phyloP scores from a whole-genome alignment of 2,113 vertebrate genomes.

The Sarotherodon lohbergeri region DNA sequence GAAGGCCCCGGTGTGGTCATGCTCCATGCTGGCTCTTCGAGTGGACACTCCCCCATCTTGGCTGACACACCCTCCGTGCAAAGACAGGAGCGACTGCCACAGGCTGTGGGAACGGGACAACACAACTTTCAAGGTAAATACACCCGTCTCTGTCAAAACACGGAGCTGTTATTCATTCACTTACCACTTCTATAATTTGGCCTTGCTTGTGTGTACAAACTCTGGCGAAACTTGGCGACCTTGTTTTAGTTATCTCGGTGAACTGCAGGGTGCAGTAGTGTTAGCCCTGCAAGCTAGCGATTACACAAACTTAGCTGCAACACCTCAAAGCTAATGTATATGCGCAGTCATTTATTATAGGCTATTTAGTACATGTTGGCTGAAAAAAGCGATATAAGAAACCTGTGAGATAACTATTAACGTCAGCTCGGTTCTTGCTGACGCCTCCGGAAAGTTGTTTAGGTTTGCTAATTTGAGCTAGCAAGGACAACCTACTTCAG shows the following conservation, averaged over 20 bases:
- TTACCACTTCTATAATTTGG: background rate
- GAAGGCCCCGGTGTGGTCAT: background rate
- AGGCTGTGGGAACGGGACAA: background rate
- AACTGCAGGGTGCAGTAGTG: background rate
- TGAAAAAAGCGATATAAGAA: background rate
- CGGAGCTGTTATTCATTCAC: background rate
- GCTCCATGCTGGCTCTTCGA: background rate
- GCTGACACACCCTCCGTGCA: background rate
- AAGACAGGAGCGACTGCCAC: background rate
- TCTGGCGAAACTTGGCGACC: background rate
- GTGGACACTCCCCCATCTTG: constrained; percentile 49
- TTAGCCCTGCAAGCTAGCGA: constrained; percentile 21
- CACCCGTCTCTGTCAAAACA: background rate
- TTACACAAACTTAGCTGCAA: background rate
- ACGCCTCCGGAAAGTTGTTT: background rate
- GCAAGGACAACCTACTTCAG: background rate
- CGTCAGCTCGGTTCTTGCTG: background rate
- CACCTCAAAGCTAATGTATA: background rate
- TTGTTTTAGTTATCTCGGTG: background rate
- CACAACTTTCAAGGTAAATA: constrained; percentile 20
- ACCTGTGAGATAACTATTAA: accelerated
- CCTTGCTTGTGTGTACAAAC: background rate
- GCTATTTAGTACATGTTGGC: background rate
- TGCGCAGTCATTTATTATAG: background rate
- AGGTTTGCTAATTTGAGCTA: constrained; percentile 12